Percentiles rank a stretch among this genome's conserved stretches.
phyloP scores from a whole-genome alignment of 2,113 vertebrate genomes.

The Carassius auratus region DNA sequence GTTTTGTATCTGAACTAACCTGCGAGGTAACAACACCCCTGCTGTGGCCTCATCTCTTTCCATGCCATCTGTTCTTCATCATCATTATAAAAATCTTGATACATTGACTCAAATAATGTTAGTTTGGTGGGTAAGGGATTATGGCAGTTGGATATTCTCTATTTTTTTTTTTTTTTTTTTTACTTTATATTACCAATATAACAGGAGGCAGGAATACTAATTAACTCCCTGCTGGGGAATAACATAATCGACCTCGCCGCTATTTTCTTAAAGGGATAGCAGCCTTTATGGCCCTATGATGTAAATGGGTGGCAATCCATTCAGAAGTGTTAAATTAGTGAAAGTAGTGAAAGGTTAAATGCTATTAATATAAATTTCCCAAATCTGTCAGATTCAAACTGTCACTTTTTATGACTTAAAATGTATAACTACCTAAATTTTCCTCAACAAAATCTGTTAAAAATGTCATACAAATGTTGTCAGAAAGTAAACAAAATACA shows the following conservation, averaged over 20 bases:
- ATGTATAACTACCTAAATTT: neutral
- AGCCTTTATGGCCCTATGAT: neutral
- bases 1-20: neutral
- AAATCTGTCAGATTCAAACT: neutral
- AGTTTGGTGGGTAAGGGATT: constrained; percentile 12
- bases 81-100: constrained; percentile 2
- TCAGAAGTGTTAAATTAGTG: neutral
- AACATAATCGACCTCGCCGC: neutral
- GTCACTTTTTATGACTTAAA: neutral
- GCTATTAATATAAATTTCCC: neutral
- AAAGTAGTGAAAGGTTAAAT: neutral
- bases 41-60: constrained; percentile 1
- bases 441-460: neutral
- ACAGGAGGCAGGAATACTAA: neutral
- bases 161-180: neutral
- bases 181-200: neutral
- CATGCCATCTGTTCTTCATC: constrained; percentile 28
- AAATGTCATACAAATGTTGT: neutral
- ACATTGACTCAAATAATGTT: constrained; percentile 9
- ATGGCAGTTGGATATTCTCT: neutral
- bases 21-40: neutral
- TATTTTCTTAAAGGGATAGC: constrained; percentile 22
- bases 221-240: constrained; percentile 32
- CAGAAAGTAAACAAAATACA: neutral
- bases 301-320: constrained; percentile 16